These are phyloP conservation scores for Phrixothrix hirtus DNA, from an alignment of 2,888 invertebrate species.

Conservation along the genomic window DNA sequence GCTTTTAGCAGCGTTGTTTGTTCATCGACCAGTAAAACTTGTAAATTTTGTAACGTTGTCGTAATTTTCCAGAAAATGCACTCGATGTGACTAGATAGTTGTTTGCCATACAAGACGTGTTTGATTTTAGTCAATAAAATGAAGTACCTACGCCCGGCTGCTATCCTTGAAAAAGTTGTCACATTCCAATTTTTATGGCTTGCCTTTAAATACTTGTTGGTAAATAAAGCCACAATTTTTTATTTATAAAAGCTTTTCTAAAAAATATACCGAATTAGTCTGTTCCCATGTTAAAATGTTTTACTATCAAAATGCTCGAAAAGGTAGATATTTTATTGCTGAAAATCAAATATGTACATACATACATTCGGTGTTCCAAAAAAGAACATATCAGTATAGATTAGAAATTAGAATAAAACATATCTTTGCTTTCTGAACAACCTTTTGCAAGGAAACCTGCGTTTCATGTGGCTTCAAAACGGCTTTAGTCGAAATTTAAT, in stretches of 20 bases:
- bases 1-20: constrained; percentile 26
- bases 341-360: constrained; percentile 32
- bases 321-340: constrained; percentile 33
- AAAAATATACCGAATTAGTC: background rate
- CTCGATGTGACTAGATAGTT: constrained; percentile 37
- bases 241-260: background rate
- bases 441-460: constrained; percentile 29
- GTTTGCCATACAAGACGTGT: constrained; percentile 29
- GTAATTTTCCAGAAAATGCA: constrained; percentile 41
- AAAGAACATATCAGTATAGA: constrained; percentile 42
- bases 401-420: constrained; percentile 40
- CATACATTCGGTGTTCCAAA: constrained; percentile 42
- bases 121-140: constrained; percentile 19
- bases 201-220: too few species aligned
- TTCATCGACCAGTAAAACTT: constrained; percentile 50
- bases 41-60: constrained; percentile 53
- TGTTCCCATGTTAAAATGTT: too few species aligned
- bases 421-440: constrained; percentile 43
- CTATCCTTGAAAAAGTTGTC: too few species aligned
- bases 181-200: too few species aligned
- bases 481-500: too few species aligned
- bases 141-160: too few species aligned
- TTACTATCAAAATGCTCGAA: too few species aligned
- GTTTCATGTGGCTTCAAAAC: constrained; percentile 17
- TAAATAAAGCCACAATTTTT: too few species aligned